Base-by-base conservation (phyloP, 2,888 invertebrate species). In the Argyresthia goedartella region DNA sequence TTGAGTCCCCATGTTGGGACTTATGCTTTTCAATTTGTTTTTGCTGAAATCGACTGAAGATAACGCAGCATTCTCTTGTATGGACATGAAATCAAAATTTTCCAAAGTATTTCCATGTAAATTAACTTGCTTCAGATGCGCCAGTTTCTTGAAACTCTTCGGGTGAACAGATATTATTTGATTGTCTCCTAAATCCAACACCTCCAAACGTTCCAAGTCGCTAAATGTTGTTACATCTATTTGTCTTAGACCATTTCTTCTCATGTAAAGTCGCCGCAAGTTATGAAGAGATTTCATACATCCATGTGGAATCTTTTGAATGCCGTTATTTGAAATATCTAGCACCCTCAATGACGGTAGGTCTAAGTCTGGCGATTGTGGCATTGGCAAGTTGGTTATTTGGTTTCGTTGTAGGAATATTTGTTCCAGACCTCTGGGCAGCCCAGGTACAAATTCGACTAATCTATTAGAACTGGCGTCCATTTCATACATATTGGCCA, bases 391-490 rank as follows among this genome's bases (percentile, higher is more conserved):
- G 44, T 77, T 81, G 6, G 89, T 82, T 52, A 95, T 92, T 61
- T 92, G 89, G 72, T 95, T 95, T 64, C 88, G 89, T 50, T 91
- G 81, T 65, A 94, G 73, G 66, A 91, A 90, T 25, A 95, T 76
- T 57, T 94, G 90, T 69, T 95, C 95, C 50, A 95, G 81, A 44
- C 92, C 93, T 60, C 91, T 87, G 0, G 95, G 95, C 51, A 95
- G 76, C 0, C 93, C 94, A 1, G 93, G 91, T n/a, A 93, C 89
- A 57, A 95, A 89, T 63, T 92, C 91, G n/a, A 90, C 76, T 55
- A 95, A 69, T 53, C 89, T 87, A 71, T 95, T 96, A 58, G 87
- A 85, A 61, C 93, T 92, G 0, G 92, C 88, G 68, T 95, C 95
- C 33, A 96, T 76, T 73, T 94, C 94, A 60, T 93, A 95, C 0